Evolutionary conservation across 2,113 vertebrate genomes (phyloP), one percentile per base, ranked within the genome.

Genomic region (Atherinomorus stipes): DNA sequence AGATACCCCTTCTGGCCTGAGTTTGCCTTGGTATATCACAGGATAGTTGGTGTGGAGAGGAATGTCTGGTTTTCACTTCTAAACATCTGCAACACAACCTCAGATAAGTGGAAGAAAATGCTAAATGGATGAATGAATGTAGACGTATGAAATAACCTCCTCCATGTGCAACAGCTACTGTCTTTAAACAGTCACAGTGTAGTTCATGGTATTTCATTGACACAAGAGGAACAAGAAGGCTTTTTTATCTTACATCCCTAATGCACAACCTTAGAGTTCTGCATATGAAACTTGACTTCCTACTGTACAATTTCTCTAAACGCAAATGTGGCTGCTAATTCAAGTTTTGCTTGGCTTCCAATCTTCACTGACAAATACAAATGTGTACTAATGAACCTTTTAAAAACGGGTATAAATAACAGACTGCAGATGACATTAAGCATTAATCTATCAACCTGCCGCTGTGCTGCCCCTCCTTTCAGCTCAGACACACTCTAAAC

Each of bases 271-370:
- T 53, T 31, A 67, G 1, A 7, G 52, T 73, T 45, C n/a, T 64
- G 26, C 31, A 7, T 9, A 47, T 47, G 18, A 47, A n/a, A 47
- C 23, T 67, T 37, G 34, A 34, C 51, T 59, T 61, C 62, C 53
- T 56, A 38, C 37, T 42, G 84, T 71, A 82, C 25, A 76, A 81
- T 87, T 74, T 72, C 74, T 82, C 60, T 67, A 87, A 85, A 81
- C 85, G 70, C 78, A 37, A 66, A 23, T 49, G 62, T 53, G 25
- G 28, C 74, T 72, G 45, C 64, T 45, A 57, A 66, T 51, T 58
- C 40, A 22, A 62, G 26, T 62, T 34, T 40, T 56, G 56, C 31
- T 76, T 38, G 38, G n/a, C 51, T 64, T 78, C 53, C 23, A 53
- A 28, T 51, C 47, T 13, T 68, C 31, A 58, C 28, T 69, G 60